Conservation (phyloP, 1,140 invertebrate genomes). For the Anadara kagoshimensis region DNA sequence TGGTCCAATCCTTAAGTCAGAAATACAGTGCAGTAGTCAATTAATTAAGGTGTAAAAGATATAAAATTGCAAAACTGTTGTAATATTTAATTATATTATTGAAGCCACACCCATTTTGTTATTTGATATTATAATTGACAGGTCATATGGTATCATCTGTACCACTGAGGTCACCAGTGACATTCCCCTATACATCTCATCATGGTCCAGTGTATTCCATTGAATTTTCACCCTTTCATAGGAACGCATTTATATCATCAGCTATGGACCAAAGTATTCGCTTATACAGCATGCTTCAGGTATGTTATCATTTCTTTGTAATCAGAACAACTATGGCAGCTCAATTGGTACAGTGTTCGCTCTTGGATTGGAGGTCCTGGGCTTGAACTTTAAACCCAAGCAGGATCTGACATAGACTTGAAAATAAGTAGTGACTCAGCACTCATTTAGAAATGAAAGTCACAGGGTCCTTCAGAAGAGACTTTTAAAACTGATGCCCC, state of each 20-base stretch:
- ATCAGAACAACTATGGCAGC: too few relatives aligned
- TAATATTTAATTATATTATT: not conserved
- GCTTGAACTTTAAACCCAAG: too few relatives aligned
- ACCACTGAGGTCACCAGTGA: conserved; percentile 68
- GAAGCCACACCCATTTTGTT: not conserved
- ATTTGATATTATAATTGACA: conserved; percentile 43
- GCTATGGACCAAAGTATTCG: conserved; percentile 69
- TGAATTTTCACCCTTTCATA: conserved; percentile 71
- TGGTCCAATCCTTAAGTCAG: too few relatives aligned
- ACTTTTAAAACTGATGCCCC: too few relatives aligned
- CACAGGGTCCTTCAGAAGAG: too few relatives aligned
- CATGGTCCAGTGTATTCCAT: conserved; percentile 71
- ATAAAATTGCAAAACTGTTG: not conserved
- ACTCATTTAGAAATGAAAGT: too few relatives aligned
- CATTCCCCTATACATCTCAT: conserved; percentile 70
- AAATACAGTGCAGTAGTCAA: too few relatives aligned
- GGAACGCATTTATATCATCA: conserved; percentile 70
- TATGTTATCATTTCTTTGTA: conserved; percentile 23
- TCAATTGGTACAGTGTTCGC: too few relatives aligned
- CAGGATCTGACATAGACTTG: too few relatives aligned
- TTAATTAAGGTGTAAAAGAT: too few relatives aligned
- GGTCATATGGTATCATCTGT: conserved; percentile 67
- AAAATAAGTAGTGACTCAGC: too few relatives aligned
- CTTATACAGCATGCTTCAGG: conserved; percentile 71
- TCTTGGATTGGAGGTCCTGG: too few relatives aligned